Base-by-base conservation (phyloP, 92 coral and sea anemone genomes). In the Nematostella vectensis region DNA sequence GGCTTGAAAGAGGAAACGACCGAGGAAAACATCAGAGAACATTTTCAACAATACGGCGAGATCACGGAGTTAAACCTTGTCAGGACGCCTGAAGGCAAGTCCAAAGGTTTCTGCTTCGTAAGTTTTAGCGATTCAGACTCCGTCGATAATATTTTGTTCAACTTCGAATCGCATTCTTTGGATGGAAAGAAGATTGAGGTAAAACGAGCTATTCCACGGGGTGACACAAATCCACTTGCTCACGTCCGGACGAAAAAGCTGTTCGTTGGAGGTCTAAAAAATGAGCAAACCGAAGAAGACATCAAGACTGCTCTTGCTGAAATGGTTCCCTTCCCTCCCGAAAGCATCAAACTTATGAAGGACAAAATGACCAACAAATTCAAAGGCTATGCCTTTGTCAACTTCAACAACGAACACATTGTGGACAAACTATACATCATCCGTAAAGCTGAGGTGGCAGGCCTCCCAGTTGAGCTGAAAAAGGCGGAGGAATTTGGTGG, bases 361-460 rank as follows among this genome's bases (percentile, higher is more conserved):
- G 94, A 80, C 66, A 51, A 37, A 31, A 40, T 36, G 0, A 75
- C 80, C 13, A 48, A 26, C 47, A 75, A 37, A 11, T 62, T 78
- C 51, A 65, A 69, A 31, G 94, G 94, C 0, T 85, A 74, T 71
- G 83, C 73, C 39, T 85, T 85, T 75, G 85, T 59, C 47, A 45
- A 60, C 52, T 85, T 74, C 65, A 71, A 79, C 25, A 85, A 65
- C 39, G 97, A 89, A 65, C 82, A 89, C 63, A 69, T 81, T 11
- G 97, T 87, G 11, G 97, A 89, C 67, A 89, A 89, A 65, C 76
- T 85, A 17, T 87, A 70, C 39, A 82, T 89, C 17, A 67, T 89
- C 55, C 80, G 94, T 58, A 53, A 68, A 48, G 58, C 58, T 44
- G 37, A 62, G 4, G 55, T 89, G 54, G 69, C 71, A 45, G 61